Evolutionary conservation across 37 sponge, comb jelly and placozoan genomes (phyloP).

Genomic region (Halichondria panicea): DNA sequence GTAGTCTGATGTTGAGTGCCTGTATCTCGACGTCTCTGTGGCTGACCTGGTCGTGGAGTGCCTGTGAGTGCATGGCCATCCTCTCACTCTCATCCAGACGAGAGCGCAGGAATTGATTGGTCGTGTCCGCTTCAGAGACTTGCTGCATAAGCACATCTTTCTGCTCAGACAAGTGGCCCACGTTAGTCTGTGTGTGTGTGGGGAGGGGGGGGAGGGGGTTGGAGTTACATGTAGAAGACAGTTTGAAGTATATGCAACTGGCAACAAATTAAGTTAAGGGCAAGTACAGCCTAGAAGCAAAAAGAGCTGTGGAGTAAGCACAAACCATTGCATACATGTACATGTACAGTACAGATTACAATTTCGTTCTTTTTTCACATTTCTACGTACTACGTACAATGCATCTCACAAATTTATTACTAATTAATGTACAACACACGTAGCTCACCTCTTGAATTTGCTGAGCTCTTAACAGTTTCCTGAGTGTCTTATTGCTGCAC

Average conservation of each 20-base stretch:
- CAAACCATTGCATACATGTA: too few relatives aligned
- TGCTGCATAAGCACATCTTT: conserved; percentile 30
- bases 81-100: conserved; percentile 48
- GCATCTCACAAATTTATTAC: too few relatives aligned
- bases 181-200: too few relatives aligned
- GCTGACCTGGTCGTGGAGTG: conserved; percentile 36
- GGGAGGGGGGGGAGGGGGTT: too few relatives aligned
- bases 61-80: conserved; percentile 40
- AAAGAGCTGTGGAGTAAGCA: too few relatives aligned
- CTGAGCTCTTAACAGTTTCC: conserved; percentile 10
- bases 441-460: neutral
- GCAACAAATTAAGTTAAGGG: too few relatives aligned
- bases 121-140: conserved; percentile 38
- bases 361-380: too few relatives aligned
- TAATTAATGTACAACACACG: too few relatives aligned
- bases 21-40: conserved; percentile 41
- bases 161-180: conserved; percentile 20
- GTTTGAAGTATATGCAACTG: too few relatives aligned
- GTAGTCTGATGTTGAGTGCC: conserved; percentile 33
- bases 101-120: conserved; percentile 11
- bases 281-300: too few relatives aligned
- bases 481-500: conserved; percentile 4
- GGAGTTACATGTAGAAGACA: too few relatives aligned
- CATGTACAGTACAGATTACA: too few relatives aligned
- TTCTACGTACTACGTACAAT: neutral